phyloP scores from a whole-genome alignment of 2,797 vertebrate species.

The Onychomys torridus region DNA sequence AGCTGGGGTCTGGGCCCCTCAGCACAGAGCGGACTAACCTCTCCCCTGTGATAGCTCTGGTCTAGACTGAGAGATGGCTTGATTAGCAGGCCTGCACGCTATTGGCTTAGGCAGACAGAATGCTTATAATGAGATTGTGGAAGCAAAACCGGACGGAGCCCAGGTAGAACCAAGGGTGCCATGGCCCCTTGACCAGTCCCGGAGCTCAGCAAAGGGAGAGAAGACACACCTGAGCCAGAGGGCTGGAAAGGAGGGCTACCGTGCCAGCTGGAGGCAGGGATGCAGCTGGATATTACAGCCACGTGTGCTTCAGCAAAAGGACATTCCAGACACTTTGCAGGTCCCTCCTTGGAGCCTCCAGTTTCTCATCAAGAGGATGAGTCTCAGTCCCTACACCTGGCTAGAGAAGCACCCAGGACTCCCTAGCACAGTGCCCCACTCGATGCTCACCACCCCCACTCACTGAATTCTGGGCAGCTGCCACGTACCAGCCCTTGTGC shows the following conservation, averaged over 20 bases:
- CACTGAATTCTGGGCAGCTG: not conserved
- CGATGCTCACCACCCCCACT: not conserved
- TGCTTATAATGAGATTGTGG: constrained; percentile 36
- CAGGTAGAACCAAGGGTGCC: not conserved
- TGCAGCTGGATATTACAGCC: not conserved
- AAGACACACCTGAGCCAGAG: not conserved
- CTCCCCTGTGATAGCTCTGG: not conserved
- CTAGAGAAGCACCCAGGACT: not conserved
- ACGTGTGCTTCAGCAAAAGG: not conserved
- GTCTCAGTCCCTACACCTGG: not conserved
- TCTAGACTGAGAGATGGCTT: not conserved
- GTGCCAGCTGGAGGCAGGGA: not conserved
- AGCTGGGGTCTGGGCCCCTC: not conserved
- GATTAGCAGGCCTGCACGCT: not conserved
- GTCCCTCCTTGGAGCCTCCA: not conserved
- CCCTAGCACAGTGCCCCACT: not conserved
- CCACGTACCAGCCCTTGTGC: not conserved
- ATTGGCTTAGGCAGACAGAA: not conserved
- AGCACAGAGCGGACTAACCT: not conserved
- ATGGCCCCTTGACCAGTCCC: not conserved
- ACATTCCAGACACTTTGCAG: not conserved
- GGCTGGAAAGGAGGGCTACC: not conserved
- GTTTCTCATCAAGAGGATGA: not conserved
- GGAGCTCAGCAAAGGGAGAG: not conserved
- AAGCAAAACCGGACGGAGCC: not conserved